Base-by-base conservation (phyloP, 1,140 invertebrate species). In the Phymastichus coffea region DNA sequence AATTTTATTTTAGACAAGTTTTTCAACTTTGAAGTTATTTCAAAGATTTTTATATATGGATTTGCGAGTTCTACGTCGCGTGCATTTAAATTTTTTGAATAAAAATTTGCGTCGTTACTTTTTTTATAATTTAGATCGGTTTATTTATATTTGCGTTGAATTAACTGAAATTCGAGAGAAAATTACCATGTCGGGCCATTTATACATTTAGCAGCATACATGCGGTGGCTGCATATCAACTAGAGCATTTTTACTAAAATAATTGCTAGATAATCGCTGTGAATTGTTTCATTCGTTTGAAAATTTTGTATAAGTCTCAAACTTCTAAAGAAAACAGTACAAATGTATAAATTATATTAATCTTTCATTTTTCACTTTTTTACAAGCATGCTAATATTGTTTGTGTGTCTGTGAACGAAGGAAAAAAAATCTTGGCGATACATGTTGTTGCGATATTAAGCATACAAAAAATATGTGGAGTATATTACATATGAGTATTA, bases 371-470 rank as follows among this genome's bases (percentile, higher is more conserved):
- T 58, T 44, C 57, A 59, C 49, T 53, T 59, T 59, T 59, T 59
- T 59, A 53, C 17, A 59, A 15, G 53, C n/a, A 14, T 15, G 57
- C 41, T 28, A 25, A 37, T 28, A 58, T 58, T n/a, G 44, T 58
- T 57, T 57, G 33, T 8, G 33, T 51, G 19, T 49, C 35, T 48
- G 40, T 57, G 22, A 44, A 58, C 33, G 19, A 59, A 46, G 49
- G 49, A 59, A 59, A 59, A 52, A n/a, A 54, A 53, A 46, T 19
- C 49, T 33, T 53, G 49, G 43, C 23, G 30, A 46, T 17, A 17
- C 30, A 68, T 54, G 48, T 69, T 70, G 67, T 68, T 70, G 51
- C 64, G 54, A 64, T 63, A 15, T 54, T 28, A 23, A 53, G 53
- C 22, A 48, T 30, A 51, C 15, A 35, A 60, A 43, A 63, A 60